phyloP scores from a whole-genome alignment of 2,888 invertebrate species.

The Muscina levida region DNA sequence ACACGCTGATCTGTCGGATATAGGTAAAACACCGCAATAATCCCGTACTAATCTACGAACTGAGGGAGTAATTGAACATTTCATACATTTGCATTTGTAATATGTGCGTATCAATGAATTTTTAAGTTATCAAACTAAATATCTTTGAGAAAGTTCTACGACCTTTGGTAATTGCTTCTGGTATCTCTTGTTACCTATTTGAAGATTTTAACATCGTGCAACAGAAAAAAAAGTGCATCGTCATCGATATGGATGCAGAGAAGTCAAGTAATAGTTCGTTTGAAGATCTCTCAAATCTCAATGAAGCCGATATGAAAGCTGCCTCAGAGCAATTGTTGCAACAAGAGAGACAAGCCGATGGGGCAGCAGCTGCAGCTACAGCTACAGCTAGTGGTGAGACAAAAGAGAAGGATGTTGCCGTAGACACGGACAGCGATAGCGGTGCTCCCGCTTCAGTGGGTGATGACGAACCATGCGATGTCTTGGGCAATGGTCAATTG shows the following conservation, averaged over 20 bases:
- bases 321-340: slow-evolving; percentile 59
- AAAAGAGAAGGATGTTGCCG: slow-evolving; percentile 29
- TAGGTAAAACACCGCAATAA: no score
- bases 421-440: slow-evolving; percentile 59
- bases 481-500: slow-evolving; percentile 89
- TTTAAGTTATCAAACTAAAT: slow-evolving; percentile 18
- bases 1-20: no score
- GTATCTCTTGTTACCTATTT: slow-evolving; percentile 13
- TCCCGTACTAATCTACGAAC: neutral
- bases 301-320: slow-evolving; percentile 80
- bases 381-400: slow-evolving; percentile 46
- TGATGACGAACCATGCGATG: slow-evolving; percentile 85
- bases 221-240: neutral
- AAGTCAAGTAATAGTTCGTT: slow-evolving; percentile 85
- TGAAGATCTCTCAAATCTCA: slow-evolving; percentile 83
- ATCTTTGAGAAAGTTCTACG: slow-evolving; percentile 55
- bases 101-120: slow-evolving; percentile 30
- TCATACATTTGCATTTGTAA: slow-evolving; percentile 27
- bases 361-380: neutral
- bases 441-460: slow-evolving; percentile 56
- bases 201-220: slow-evolving; percentile 22
- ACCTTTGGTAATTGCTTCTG: slow-evolving; percentile 47
- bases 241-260: slow-evolving; percentile 79
- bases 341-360: slow-evolving; percentile 40
- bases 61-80: slow-evolving; percentile 9